Evolutionary conservation across 2,888 invertebrate genomes (phyloP), one percentile per base, ranked within the genome.

Genomic region (Coenonympha arcania): DNA sequence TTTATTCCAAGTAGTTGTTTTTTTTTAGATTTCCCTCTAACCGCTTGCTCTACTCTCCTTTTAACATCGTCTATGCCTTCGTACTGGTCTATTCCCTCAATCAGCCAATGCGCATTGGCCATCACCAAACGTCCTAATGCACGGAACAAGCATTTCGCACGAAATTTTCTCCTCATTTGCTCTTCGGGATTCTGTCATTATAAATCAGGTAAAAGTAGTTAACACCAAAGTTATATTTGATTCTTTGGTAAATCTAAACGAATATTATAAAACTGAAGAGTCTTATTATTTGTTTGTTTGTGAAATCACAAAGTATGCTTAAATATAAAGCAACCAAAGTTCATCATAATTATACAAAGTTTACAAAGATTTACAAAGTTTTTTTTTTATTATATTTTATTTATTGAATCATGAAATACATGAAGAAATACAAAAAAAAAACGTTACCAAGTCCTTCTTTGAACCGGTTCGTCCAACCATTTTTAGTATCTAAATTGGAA

Each of bases 21-120:
- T 64, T 85, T 87, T 59, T 79, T 83, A 2, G 79, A 69, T 57
- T 80, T 82, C 1, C 76, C 70, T 2, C 88, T 79, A 15, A 88
- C 79, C n/a, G 87, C 81, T 58, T 88, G 81, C 22, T 85, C 84
- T 5, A 90, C 88, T 58, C 90, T 88, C 37, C 85, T 79, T 62
- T 83, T 80, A 3, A 89, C 88, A 55, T 89, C 86, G 52, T 84
- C 87, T 1, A 83, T 65, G 0, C 88, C 88, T 54, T 81, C 77
- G 49, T 85, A 85, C 0, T 81, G 67, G n/a, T 82, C 85, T 0
- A 77, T 67, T 6, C 76, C 77, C 59, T 89, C 89, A 24, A 79
- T 80, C 54, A 90, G 58, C 90, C 90, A 90, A 56, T 80, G 82
- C 0, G 78, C 59, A 63, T 91, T 91, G 5, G 84, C 81, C 60